A percentile compares a stretch with the other conserved stretches of the same genome.
These are phyloP conservation scores for Drosophila erecta DNA, from an alignment of 1,140 invertebrate species.

Conservation along the genomic window DNA sequence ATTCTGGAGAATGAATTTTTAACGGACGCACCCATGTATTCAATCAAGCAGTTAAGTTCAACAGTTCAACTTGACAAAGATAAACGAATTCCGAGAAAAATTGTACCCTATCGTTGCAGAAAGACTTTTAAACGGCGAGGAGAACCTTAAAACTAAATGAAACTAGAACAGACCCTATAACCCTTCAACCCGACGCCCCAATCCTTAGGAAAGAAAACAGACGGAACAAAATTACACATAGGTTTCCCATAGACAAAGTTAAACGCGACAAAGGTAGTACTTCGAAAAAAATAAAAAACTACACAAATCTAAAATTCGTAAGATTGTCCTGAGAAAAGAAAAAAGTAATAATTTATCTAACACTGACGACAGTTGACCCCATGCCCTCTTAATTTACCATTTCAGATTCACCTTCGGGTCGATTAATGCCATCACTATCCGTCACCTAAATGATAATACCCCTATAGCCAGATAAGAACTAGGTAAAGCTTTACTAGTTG, in stretches of 20 bases:
- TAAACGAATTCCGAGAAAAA: background rate
- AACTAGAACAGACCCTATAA: background rate
- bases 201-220: conserved; percentile 5
- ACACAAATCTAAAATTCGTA: background rate
- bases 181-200: background rate
- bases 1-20: background rate
- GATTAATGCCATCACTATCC: no score
- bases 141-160: background rate
- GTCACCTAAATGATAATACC: no score
- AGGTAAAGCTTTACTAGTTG: no score
- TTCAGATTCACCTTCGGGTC: no score
- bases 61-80: background rate
- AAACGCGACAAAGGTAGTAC: no score
- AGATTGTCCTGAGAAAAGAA: background rate
- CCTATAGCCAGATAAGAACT: no score
- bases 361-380: no score
- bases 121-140: background rate
- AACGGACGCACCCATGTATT: background rate
- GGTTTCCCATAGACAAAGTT: conserved; percentile 8
- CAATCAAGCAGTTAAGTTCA: background rate
- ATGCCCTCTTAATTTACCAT: no score
- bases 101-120: background rate
- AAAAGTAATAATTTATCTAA: no score
- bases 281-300: background rate
- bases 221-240: conserved; percentile 6